Conservation (phyloP, 2,888 invertebrate genomes). For the Sylvicola cinctus region DNA sequence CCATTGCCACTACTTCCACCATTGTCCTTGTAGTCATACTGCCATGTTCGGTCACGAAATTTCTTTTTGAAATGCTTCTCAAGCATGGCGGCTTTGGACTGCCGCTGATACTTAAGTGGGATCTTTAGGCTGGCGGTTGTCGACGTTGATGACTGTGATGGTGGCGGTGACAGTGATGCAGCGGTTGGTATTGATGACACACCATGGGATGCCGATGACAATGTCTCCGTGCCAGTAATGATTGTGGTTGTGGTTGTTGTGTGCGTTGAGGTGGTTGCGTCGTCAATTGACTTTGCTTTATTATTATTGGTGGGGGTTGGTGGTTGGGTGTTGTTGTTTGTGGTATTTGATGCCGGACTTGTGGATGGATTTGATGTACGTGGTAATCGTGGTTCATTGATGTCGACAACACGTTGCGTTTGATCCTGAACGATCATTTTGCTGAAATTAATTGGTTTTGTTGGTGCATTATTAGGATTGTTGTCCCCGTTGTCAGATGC, state of each 20-base stretch:
- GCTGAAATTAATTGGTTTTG: no score
- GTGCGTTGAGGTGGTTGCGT: slow-evolving; percentile 29
- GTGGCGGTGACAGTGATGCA: not conserved
- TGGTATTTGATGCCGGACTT: slow-evolving; percentile 1
- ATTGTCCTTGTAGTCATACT: slow-evolving; percentile 21
- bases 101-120: slow-evolving; percentile 38
- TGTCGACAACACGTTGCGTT: no score
- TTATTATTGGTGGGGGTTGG: slow-evolving; percentile 11
- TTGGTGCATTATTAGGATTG: no score
- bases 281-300: slow-evolving; percentile 21
- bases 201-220: slow-evolving; percentile 6
- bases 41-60: slow-evolving; percentile 58
- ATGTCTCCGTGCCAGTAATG: not conserved
- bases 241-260: slow-evolving; percentile 32
- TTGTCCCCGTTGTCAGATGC: no score
- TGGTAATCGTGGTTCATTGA: no score
- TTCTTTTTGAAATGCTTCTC: slow-evolving; percentile 68
- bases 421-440: no score
- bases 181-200: not conserved
- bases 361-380: slow-evolving; percentile 22
- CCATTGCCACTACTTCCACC: slow-evolving; percentile 2
- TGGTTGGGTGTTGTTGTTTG: not conserved
- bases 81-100: slow-evolving; percentile 22
- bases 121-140: slow-evolving; percentile 22
- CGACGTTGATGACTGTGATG: slow-evolving; percentile 12